A percentile compares a stretch with the other conserved stretches of the same genome.
phyloP scores from a whole-genome alignment of 2,888 invertebrate species.

The Sceliomorpha sp. region DNA sequence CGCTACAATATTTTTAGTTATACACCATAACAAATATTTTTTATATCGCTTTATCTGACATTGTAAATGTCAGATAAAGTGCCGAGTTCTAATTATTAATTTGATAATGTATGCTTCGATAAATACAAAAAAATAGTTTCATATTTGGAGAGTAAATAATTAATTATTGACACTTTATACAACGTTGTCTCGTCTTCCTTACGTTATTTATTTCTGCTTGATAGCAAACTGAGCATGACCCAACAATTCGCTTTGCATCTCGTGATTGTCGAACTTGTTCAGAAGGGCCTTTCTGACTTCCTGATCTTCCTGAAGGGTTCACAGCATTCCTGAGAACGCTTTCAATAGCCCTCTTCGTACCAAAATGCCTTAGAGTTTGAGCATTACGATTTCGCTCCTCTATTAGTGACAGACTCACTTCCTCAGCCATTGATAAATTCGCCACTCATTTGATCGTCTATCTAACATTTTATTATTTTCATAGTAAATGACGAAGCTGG shows the following conservation, averaged over 20 bases:
- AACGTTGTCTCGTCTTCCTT: conserved; percentile 37
- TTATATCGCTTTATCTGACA: no score
- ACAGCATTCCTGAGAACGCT: conserved; percentile 14
- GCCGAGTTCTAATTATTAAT: no score
- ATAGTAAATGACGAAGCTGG: conserved; percentile 47
- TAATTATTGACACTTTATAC: no score
- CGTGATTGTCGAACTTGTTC: not conserved
- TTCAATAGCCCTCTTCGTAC: conserved; percentile 41
- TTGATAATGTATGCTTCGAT: no score
- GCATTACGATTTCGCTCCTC: conserved; percentile 46
- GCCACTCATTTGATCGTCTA: conserved; percentile 49
- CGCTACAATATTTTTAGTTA: no score
- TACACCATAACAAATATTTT: no score
- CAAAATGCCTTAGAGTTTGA: conserved; percentile 31
- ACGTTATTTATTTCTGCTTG: conserved; percentile 25
- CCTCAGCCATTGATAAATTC: conserved; percentile 46
- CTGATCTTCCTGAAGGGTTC: not conserved
- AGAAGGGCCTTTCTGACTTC: no score
- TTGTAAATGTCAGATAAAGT: no score
- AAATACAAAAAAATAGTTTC: no score
- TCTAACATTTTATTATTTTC: conserved; percentile 55
- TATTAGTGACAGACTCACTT: conserved; percentile 49
- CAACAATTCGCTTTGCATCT: conserved; percentile 29
- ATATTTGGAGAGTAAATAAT: no score
- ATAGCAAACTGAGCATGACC: conserved; percentile 37